These are phyloP conservation scores for Anoplopoma fimbria DNA, from an alignment of 2,113 vertebrate species.

Conservation along the genomic window DNA sequence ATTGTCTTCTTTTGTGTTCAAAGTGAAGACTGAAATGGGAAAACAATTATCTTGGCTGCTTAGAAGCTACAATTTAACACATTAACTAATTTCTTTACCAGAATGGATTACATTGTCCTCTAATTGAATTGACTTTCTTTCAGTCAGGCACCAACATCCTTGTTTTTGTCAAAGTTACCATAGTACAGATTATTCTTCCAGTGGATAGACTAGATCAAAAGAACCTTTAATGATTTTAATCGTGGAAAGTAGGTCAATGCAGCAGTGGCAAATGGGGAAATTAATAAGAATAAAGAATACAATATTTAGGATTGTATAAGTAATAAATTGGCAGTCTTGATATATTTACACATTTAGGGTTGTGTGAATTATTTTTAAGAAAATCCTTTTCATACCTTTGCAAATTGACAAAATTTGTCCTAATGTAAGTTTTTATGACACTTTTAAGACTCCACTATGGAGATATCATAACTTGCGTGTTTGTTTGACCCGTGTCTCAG, in stretches of 20 bases:
- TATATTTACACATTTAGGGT: background rate
- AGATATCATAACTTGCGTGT: background rate
- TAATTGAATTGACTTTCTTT: constrained; percentile 3
- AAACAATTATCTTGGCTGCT: background rate
- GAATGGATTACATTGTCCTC: background rate
- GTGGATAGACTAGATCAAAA: background rate
- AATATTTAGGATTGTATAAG: background rate
- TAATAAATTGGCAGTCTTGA: background rate
- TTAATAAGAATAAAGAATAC: background rate
- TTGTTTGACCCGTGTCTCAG: background rate
- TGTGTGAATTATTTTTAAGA: background rate
- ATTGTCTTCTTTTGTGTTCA: background rate
- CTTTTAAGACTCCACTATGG: no score
- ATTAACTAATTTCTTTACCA: background rate
- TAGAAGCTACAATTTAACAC: background rate
- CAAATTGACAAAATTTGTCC: background rate
- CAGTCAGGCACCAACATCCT: constrained; percentile 1
- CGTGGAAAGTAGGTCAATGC: constrained; percentile 1
- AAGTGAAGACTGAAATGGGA: background rate
- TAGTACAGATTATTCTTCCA: background rate
- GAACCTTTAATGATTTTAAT: background rate
- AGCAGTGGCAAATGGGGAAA: background rate
- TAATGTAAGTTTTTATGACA: background rate
- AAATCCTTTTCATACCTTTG: background rate
- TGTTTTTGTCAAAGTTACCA: background rate